Evolutionary conservation across 2,797 vertebrate species (phyloP).

Genomic region (Allobates femoralis): DNA sequence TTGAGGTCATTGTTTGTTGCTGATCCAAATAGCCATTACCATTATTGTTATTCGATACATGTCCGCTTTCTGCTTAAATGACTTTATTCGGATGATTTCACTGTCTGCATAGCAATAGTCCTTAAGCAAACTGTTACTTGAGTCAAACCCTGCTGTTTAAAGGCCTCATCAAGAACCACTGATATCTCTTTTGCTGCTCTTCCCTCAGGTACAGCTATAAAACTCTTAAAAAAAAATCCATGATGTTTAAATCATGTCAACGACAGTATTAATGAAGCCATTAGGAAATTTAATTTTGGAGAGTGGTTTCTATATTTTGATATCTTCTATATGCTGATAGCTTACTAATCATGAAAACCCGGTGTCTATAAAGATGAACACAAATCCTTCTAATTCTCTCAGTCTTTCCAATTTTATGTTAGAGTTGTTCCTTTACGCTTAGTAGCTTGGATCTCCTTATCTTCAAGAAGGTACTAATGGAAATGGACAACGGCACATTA

Average conservation of each 20-base stretch:
- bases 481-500: slow-evolving; percentile 34
- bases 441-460: slow-evolving; percentile 15
- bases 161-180: slow-evolving; percentile 45
- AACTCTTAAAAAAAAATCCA: slow-evolving; percentile 29
- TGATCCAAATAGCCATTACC: slow-evolving; percentile 18
- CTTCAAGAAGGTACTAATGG: slow-evolving; percentile 31
- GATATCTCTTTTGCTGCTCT: slow-evolving; percentile 26
- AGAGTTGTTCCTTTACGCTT: slow-evolving; percentile 51
- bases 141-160: slow-evolving; percentile 57
- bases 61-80: slow-evolving; percentile 41
- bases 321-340: slow-evolving; percentile 61
- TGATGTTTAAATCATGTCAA: slow-evolving; percentile 62
- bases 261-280: slow-evolving; percentile 66
- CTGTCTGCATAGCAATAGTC: slow-evolving; percentile 53
- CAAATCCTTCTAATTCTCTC: slow-evolving; percentile 37
- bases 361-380: slow-evolving; percentile 52
- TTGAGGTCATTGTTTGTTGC: slow-evolving; percentile 11
- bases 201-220: slow-evolving; percentile 41
- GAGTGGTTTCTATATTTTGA: slow-evolving; percentile 63
- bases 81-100: slow-evolving; percentile 50
- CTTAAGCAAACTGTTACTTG: slow-evolving; percentile 51
- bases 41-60: slow-evolving; percentile 51
- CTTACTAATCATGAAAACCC: slow-evolving; percentile 66
- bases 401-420: slow-evolving; percentile 47
- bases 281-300: slow-evolving; percentile 67